Conservation (phyloP, 2,888 invertebrate species). For the Drosophila acutilabella region DNA sequence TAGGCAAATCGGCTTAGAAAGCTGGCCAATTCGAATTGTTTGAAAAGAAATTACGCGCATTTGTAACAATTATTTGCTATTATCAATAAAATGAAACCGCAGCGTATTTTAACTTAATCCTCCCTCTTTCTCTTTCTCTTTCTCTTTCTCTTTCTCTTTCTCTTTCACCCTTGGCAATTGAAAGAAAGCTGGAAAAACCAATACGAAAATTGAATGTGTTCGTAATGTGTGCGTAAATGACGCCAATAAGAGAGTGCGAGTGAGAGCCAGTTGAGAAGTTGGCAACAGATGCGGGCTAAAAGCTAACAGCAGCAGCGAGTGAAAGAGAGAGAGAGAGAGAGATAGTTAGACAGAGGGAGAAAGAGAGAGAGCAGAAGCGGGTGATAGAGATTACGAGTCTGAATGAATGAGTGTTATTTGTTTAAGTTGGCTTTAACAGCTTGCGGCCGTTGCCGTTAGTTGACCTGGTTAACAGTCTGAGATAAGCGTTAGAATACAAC, state of each 20-base stretch:
- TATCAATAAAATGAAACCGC: conserved; percentile 60
- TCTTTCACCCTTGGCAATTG: conserved; percentile 22
- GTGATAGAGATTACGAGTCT: conserved; percentile 37
- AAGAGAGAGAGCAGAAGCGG: conserved; percentile 16
- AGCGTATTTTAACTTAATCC: background rate
- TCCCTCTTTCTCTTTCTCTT: background rate
- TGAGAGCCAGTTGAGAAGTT: conserved; percentile 3
- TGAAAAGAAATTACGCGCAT: conserved; percentile 57
- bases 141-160: background rate
- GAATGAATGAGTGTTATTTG: conserved; percentile 75
- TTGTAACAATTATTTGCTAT: conserved; percentile 72
- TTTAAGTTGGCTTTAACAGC: conserved; percentile 80
- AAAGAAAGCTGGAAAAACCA: conserved; percentile 63
- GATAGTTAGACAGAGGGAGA: background rate
- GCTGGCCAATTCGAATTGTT: conserved; percentile 52
- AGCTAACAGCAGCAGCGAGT: background rate
- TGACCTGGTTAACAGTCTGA: conserved; percentile 73
- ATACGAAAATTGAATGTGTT: conserved; percentile 63
- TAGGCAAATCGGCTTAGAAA: conserved; percentile 72
- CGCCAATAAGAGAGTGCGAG: conserved; percentile 12
- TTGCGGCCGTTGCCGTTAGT: conserved; percentile 78
- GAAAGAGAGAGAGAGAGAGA: conserved; percentile 12
- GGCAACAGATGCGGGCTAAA: conserved; percentile 27
- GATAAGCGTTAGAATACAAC: conserved; percentile 69
- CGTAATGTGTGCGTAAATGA: conserved; percentile 65